phyloP scores from a whole-genome alignment of 2,113 vertebrate genomes.

The Anoura caudifer region DNA sequence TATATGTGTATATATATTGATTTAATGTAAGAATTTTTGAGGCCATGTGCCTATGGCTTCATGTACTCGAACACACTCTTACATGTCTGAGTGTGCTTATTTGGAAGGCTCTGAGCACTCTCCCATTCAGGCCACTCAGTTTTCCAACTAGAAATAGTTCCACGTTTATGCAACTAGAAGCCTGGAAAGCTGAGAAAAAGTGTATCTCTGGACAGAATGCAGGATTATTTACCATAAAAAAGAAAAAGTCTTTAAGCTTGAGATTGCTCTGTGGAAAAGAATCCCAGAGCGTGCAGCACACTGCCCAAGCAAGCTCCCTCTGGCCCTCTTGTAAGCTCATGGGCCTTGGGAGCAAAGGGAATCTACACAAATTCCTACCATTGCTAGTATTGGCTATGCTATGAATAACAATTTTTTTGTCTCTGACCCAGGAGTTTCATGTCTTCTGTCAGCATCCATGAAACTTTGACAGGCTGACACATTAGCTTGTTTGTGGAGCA shows the following conservation, averaged over 20 bases:
- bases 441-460: not conserved
- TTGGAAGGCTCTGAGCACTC: not conserved
- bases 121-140: not conserved
- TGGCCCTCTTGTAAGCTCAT: not conserved
- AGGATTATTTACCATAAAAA: not conserved
- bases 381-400: not conserved
- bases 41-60: not conserved
- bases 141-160: too few relatives aligned
- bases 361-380: not conserved
- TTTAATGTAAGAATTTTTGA: not conserved
- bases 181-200: not conserved
- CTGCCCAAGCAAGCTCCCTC: not conserved
- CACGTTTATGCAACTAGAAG: not conserved
- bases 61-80: not conserved
- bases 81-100: not conserved
- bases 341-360: not conserved
- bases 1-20: not conserved
- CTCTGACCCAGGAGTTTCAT: not conserved
- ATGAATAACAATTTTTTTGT: not conserved
- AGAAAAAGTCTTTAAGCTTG: not conserved
- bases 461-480: not conserved
- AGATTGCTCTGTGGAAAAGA: not conserved
- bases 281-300: not conserved
- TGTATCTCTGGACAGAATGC: not conserved
- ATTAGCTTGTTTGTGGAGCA: not conserved